Evolutionary conservation across 2,888 invertebrate genomes (phyloP), one percentile per base, ranked within the genome.

Genomic region (Patella caerulea): DNA sequence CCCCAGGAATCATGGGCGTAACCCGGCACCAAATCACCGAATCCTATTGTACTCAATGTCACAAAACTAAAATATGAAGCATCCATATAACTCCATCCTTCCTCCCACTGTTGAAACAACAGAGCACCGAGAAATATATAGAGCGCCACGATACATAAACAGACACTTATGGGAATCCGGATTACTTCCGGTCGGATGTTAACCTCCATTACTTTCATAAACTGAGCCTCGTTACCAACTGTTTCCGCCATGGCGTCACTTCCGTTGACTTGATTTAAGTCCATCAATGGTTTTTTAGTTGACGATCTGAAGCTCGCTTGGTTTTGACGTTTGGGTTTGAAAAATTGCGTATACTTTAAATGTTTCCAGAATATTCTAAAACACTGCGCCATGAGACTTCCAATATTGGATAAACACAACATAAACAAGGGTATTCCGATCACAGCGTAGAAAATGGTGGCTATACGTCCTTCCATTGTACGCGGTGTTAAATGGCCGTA

Each of bases 61-160:
- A 92, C 89, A 83, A 92, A 92, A 79, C 92, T 91, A 87, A 92
- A 92, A 84, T 92, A 92, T 74, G 92, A 92, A 76, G 97, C 98
- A 87, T 98, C 97, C 82, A 99, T 93, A 90, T 95, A 95, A 85
- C 95, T 94, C 98, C 98, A 99, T 59, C 95, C 94, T 17, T 83
- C 81, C 79, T 99, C 98, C 97, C 98, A 98, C 89, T 95, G 93
- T 2, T 95, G 95, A 92, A 99, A 99, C 71, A 99, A 93, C 89
- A 96, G 93, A 0, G 98, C 98, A 45, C 99, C 99, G 77, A 96
- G 96, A 88, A 96, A 94, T 78, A 97, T 95, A 91, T 96, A 96
- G 88, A 96, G 95, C 86, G 97, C 94, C 94, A 98, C 97, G 84
- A 98, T 96, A 83, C 96, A 94, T 56, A 98, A 93, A 91, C 98